Percentiles rank a stretch among this genome's conserved stretches.
Evolutionary conservation across 1,140 invertebrate species (phyloP).

Genomic region (Listronotus bonariensis): DNA sequence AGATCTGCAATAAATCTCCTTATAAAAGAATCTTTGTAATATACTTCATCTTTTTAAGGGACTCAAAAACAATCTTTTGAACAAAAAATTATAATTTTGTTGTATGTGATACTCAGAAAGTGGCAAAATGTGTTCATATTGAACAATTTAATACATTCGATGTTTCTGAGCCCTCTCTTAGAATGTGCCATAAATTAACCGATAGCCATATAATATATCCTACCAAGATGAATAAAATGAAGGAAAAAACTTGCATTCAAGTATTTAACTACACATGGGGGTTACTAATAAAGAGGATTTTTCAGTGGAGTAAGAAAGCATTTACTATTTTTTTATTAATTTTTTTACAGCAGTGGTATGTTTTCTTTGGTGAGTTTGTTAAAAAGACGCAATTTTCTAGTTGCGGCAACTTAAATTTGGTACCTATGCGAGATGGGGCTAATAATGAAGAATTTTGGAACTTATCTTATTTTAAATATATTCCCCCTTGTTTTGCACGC

Average conservation of each 20-base stretch:
- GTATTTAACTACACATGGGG: slow-evolving; percentile 15
- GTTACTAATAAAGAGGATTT: slow-evolving; percentile 13
- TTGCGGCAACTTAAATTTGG: no score
- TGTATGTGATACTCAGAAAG: slow-evolving; percentile 5
- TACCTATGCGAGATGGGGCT: no score
- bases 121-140: slow-evolving; percentile 33
- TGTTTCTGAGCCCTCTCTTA: background rate
- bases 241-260: background rate
- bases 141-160: no score
- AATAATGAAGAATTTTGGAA: no score
- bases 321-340: no score
- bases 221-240: background rate
- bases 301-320: background rate
- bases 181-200: slow-evolving; percentile 27
- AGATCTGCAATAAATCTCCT: slow-evolving; percentile 43
- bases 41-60: slow-evolving; percentile 48
- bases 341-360: no score
- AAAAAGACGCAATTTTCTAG: no score
- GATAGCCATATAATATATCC: slow-evolving; percentile 25
- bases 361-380: no score
- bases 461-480: no score
- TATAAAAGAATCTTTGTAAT: slow-evolving; percentile 42
- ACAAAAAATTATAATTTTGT: slow-evolving; percentile 28
- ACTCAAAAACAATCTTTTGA: slow-evolving; percentile 38
- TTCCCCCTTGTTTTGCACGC: no score